phyloP scores from a whole-genome alignment of 2,113 vertebrate genomes.

The Tupaia tana region DNA sequence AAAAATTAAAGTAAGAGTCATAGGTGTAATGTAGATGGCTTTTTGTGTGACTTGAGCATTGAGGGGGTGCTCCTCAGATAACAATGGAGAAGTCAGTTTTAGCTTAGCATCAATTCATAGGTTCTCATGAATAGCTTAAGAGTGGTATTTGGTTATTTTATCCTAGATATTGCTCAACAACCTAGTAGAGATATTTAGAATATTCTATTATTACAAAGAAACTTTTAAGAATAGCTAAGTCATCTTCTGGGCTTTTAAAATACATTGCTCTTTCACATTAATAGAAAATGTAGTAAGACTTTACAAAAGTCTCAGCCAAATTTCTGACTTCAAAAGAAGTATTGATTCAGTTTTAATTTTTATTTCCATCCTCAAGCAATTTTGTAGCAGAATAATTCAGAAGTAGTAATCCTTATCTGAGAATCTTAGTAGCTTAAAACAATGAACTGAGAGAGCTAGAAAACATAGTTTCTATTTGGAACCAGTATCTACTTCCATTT shows the following conservation, averaged over 20 bases:
- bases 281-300: not conserved
- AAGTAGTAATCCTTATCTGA: slow-evolving; percentile 7
- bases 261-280: not conserved
- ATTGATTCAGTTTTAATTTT: slow-evolving; percentile 49
- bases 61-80: not conserved
- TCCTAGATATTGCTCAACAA: not conserved
- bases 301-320: not conserved
- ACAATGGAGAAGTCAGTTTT: not conserved
- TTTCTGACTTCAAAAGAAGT: slow-evolving; percentile 5
- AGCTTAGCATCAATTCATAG: not conserved
- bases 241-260: slow-evolving; percentile 4
- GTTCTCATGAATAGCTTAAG: not conserved
- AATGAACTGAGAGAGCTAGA: not conserved
- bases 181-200: not conserved
- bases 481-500: not conserved
- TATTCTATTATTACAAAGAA: slow-evolving; percentile 36
- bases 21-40: not conserved
- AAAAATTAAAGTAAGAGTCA: slow-evolving; percentile 56
- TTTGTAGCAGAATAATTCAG: slow-evolving; percentile 45
- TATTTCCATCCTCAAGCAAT: slow-evolving; percentile 19
- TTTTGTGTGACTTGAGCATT: not conserved
- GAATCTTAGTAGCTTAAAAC: slow-evolving; percentile 34
- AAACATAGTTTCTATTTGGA: not conserved
- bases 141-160: not conserved
- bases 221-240: slow-evolving; percentile 12